phyloP scores from a whole-genome alignment of 2,113 vertebrate genomes.

The Uria aalge region DNA sequence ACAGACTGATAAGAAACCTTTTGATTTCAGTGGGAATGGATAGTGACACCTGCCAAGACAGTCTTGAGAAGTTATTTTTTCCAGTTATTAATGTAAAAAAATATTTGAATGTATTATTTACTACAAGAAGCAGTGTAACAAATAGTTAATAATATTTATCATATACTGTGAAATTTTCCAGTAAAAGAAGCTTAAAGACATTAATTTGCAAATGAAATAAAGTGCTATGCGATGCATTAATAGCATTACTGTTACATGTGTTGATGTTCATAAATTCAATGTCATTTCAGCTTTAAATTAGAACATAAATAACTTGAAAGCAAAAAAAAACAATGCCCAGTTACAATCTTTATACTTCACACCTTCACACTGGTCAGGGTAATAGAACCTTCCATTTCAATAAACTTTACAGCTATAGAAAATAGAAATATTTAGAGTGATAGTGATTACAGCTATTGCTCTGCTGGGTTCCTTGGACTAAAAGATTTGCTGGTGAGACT shows the following conservation, averaged over 20 bases:
- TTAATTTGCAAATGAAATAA: neutral
- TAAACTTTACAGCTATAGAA: neutral
- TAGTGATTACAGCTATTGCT: neutral
- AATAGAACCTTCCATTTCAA: neutral
- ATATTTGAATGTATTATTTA: neutral
- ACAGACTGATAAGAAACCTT: neutral
- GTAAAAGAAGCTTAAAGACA: neutral
- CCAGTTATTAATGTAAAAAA: neutral
- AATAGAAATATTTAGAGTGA: neutral
- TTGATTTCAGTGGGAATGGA: neutral
- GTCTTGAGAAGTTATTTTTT: neutral
- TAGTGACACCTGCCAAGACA: neutral
- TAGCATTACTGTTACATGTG: neutral
- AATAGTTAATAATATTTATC: neutral
- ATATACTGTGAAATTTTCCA: neutral
- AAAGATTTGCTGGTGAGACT: neutral
- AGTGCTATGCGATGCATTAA: fast-evolving
- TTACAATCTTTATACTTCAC: neutral
- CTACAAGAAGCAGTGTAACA: neutral
- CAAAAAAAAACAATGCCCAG: neutral
- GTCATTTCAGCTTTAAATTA: neutral
- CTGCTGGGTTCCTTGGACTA: neutral
- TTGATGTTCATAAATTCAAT: neutral
- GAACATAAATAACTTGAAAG: neutral
- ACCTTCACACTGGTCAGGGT: neutral